Evolutionary conservation across 2,797 vertebrate species (phyloP).

Genomic region (Oreonectes daqikongensis): DNA sequence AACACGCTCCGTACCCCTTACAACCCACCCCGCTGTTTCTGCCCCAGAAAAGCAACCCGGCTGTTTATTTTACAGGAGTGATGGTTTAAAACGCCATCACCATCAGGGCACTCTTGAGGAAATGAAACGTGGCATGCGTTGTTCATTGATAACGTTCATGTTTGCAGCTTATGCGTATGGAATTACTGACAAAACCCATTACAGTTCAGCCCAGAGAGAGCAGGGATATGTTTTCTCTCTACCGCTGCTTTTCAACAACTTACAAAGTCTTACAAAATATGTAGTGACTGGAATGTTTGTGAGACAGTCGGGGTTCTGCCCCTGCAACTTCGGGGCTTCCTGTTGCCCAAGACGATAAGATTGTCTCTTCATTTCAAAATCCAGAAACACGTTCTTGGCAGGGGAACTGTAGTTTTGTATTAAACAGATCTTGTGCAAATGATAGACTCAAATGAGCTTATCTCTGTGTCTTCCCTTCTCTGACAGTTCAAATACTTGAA

Average conservation of each 20-base stretch:
- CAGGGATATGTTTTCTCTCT: constrained; percentile 45
- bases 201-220: constrained; percentile 56
- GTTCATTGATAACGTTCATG: constrained; percentile 7
- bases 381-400: constrained; percentile 53
- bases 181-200: neutral
- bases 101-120: constrained; percentile 12
- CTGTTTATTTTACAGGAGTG: constrained; percentile 33
- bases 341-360: constrained; percentile 55
- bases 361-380: constrained; percentile 62
- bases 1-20: constrained; percentile 49
- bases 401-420: constrained; percentile 3
- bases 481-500: constrained; percentile 88
- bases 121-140: neutral
- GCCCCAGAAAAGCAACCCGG: neutral
- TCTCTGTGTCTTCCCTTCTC: constrained; percentile 57
- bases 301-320: constrained; percentile 54
- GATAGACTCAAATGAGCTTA: constrained; percentile 31
- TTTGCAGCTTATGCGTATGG: constrained; percentile 29
- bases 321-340: constrained; percentile 56
- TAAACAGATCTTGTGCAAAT: constrained; percentile 41
- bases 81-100: constrained; percentile 35
- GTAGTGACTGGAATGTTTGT: constrained; percentile 63
- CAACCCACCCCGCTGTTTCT: constrained; percentile 34
- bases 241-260: constrained; percentile 58
- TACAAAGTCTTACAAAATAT: constrained; percentile 39